A percentile compares a stretch with the other conserved stretches of the same genome.
phyloP scores from a whole-genome alignment of 2,797 vertebrate genomes.

The Tarsius wallacei region DNA sequence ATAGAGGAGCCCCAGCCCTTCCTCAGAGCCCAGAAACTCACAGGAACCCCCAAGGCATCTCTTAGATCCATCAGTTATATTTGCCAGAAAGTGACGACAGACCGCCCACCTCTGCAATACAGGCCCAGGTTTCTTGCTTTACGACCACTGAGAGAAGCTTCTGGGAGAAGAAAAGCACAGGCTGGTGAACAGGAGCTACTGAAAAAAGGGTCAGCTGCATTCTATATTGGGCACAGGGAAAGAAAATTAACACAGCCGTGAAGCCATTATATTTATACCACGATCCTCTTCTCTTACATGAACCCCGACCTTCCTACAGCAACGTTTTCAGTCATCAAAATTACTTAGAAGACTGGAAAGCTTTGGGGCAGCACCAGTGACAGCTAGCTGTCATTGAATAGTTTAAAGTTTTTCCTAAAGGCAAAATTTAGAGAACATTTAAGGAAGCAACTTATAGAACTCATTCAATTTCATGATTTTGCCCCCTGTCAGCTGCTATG shows the following conservation, averaged over 20 bases:
- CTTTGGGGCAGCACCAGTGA: constrained; percentile 77
- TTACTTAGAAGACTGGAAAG: not conserved
- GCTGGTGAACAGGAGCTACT: constrained; percentile 10
- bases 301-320: not conserved
- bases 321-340: constrained; percentile 63
- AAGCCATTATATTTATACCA: constrained; percentile 8
- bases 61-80: constrained; percentile 47
- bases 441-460: constrained; percentile 50
- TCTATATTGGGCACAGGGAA: not conserved
- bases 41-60: constrained; percentile 76
- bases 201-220: not conserved
- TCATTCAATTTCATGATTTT: constrained; percentile 42
- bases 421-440: constrained; percentile 64
- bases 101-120: not conserved
- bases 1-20: constrained; percentile 70
- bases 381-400: constrained; percentile 73
- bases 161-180: constrained; percentile 24
- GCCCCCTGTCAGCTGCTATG: not conserved
- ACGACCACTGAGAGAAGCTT: constrained; percentile 54
- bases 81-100: constrained; percentile 34
- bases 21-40: constrained; percentile 61
- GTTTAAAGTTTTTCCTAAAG: constrained; percentile 55
- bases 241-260: constrained; percentile 42
- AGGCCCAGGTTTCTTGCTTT: constrained; percentile 29
- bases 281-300: not conserved